These are phyloP conservation scores for Lithobates sylvaticus DNA, from an alignment of 2,797 vertebrate species.

Conservation along the genomic window DNA sequence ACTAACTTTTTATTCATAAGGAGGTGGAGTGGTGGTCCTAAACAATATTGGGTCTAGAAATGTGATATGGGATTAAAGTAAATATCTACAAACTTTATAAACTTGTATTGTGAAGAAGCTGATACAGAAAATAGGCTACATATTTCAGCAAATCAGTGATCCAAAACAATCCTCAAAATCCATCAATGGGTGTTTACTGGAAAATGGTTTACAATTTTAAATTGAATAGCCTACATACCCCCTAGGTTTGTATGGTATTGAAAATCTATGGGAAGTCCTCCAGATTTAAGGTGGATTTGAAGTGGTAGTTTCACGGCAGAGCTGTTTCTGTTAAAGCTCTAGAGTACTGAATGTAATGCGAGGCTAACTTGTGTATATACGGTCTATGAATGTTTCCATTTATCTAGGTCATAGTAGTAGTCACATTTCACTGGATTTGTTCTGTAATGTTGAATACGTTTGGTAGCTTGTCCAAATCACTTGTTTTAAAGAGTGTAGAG, in stretches of 20 bases:
- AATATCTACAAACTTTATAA: not conserved
- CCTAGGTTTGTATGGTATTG: slow-evolving; percentile 1
- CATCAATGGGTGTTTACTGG: slow-evolving; percentile 1
- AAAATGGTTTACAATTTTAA: not conserved
- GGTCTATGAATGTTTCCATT: no score
- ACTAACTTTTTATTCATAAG: no score
- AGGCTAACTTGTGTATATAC: not conserved
- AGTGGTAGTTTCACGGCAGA: not conserved
- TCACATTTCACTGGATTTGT: no score
- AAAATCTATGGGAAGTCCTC: not conserved
- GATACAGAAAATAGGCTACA: not conserved
- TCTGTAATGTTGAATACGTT: no score
- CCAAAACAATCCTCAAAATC: not conserved
- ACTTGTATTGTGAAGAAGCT: not conserved
- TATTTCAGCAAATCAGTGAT: not conserved
- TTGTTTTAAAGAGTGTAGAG: no score
- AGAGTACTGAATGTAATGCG: not conserved
- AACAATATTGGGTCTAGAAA: no score
- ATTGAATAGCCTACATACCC: not conserved
- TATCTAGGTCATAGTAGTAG: no score
- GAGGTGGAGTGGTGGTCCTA: no score
- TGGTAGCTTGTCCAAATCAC: no score
- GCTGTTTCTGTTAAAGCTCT: not conserved
- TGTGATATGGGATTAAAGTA: not conserved
- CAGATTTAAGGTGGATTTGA: not conserved